These are phyloP conservation scores for Apis laboriosa DNA, from an alignment of 1,140 invertebrate species.

Conservation along the genomic window DNA sequence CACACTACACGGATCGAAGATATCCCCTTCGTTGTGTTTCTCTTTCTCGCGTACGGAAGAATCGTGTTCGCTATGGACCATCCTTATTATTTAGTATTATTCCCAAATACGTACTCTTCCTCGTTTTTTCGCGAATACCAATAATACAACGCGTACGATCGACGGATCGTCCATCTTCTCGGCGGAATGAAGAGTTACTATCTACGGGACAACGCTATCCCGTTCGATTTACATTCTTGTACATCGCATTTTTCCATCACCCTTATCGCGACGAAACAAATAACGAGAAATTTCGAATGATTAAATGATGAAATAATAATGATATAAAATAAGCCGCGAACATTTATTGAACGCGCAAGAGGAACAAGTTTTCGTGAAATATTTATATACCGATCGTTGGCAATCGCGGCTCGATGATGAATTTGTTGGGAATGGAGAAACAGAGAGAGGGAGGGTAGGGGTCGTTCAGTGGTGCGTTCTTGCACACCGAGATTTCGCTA, in stretches of 20 bases:
- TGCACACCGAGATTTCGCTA: conserved; percentile 51
- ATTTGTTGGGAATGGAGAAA: conserved; percentile 43
- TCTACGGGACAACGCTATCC: neutral
- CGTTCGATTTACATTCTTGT: neutral
- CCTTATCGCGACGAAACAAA: neutral
- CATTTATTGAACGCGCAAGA: neutral
- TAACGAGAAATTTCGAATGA: neutral
- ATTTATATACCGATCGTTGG: conserved; percentile 36
- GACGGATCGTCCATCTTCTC: too few species aligned
- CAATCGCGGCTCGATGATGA: conserved; percentile 52
- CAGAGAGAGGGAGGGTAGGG: neutral
- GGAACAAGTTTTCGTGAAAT: conserved; percentile 38
- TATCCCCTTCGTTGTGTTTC: too few species aligned
- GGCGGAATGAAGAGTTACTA: neutral
- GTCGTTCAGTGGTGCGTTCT: conserved; percentile 21
- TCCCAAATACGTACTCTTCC: too few species aligned
- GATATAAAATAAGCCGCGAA: conserved; percentile 12
- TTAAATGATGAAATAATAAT: neutral
- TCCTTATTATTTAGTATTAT: neutral
- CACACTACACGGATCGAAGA: neutral
- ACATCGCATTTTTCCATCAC: neutral
- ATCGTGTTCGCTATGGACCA: neutral
- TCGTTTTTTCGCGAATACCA: too few species aligned
- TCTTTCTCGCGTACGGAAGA: too few species aligned
- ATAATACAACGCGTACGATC: too few species aligned